Percentiles rank a stretch among this genome's conserved stretches.
Evolutionary conservation across 2,888 invertebrate genomes (phyloP).

Genomic region (Rhopalosiphum nymphaeae): DNA sequence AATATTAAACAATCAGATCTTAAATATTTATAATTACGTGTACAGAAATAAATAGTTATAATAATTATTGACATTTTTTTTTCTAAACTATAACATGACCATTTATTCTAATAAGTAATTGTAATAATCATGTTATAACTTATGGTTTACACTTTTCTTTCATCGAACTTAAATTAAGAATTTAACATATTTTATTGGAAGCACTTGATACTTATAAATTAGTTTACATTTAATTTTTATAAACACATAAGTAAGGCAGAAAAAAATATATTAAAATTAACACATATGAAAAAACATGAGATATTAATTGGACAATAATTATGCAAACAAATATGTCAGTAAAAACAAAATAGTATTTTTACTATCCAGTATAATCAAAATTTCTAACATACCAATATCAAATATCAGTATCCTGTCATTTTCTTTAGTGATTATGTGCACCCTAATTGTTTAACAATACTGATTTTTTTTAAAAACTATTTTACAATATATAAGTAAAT

Average conservation of each 20-base stretch:
- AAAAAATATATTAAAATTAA: neutral
- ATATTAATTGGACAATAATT: neutral
- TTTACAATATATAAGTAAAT: neutral
- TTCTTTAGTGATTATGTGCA: neutral
- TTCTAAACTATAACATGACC: neutral
- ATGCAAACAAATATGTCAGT: neutral
- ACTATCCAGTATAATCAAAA: neutral
- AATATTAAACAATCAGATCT: neutral
- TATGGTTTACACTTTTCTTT: neutral
- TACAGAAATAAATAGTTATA: neutral
- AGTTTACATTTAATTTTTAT: neutral
- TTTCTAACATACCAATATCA: neutral
- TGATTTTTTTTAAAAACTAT: neutral
- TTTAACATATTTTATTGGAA: conserved; percentile 44
- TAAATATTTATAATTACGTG: neutral
- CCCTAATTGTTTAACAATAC: neutral
- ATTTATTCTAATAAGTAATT: neutral
- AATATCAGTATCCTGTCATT: neutral
- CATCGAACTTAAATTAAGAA: neutral
- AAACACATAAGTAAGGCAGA: neutral
- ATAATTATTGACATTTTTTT: neutral
- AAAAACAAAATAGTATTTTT: neutral
- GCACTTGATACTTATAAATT: conserved; percentile 51
- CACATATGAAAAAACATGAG: neutral
- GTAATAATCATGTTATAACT: neutral